Evolutionary conservation across 92 coral and sea anemone genomes (phyloP).

Genomic region (Palythoa heliodiscus): DNA sequence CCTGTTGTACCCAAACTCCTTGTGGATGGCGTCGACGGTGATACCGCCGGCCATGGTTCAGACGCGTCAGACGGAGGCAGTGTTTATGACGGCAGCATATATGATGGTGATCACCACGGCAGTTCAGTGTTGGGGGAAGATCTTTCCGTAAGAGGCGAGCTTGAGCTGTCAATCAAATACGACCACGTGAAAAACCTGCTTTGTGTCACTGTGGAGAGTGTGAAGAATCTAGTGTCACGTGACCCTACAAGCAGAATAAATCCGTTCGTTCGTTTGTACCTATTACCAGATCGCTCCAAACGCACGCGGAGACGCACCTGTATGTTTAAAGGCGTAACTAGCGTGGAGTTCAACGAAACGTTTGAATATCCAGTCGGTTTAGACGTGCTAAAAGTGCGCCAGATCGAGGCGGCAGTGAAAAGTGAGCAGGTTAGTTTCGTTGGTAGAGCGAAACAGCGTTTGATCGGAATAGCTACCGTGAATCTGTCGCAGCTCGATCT

Average conservation of each 20-base stretch:
- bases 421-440: slow-evolving; percentile 75
- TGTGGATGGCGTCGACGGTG: slow-evolving; percentile 46
- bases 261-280: slow-evolving; percentile 93
- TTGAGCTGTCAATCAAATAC: slow-evolving; percentile 75
- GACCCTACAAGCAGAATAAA: slow-evolving; percentile 83
- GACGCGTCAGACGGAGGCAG: slow-evolving; percentile 71
- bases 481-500: slow-evolving; percentile 75
- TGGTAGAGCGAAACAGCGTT: slow-evolving; percentile 69
- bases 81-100: slow-evolving; percentile 81
- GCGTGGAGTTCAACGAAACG: slow-evolving; percentile 79
- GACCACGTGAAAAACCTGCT: slow-evolving; percentile 81
- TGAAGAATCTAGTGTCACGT: slow-evolving; percentile 68
- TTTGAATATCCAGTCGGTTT: slow-evolving; percentile 84
- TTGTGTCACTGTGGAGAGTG: slow-evolving; percentile 72
- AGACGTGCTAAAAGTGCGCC: slow-evolving; percentile 70
- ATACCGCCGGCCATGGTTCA: slow-evolving; percentile 55
- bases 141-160: slow-evolving; percentile 75
- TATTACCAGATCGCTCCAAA: slow-evolving; percentile 96
- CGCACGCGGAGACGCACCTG: slow-evolving; percentile 84
- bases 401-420: slow-evolving; percentile 91
- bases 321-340: slow-evolving; percentile 63
- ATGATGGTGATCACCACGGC: slow-evolving; percentile 58
- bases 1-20: slow-evolving; percentile 63
- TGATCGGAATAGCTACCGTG: slow-evolving; percentile 76
- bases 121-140: slow-evolving; percentile 65